Conservation (phyloP, 2,113 vertebrate species). For the Paradisaea rubra region DNA sequence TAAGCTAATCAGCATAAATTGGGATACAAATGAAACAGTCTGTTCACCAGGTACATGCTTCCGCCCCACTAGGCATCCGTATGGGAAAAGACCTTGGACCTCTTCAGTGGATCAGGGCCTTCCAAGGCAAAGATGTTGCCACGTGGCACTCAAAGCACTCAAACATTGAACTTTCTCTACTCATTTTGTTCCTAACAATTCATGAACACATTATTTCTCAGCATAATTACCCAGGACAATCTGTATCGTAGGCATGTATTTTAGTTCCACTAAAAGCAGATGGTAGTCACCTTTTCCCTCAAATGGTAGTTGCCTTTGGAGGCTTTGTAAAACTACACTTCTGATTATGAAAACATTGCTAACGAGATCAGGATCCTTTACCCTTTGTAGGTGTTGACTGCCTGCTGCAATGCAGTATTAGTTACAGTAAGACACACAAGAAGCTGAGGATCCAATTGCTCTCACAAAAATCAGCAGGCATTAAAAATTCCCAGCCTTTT, state of each 20-base stretch:
- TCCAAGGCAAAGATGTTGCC: not conserved
- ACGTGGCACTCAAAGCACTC: not conserved
- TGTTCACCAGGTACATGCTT: not conserved
- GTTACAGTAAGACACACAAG: not conserved
- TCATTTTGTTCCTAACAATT: not conserved
- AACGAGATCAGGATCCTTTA: not conserved
- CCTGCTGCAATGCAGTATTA: not conserved
- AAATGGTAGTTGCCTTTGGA: not conserved
- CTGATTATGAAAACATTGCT: not conserved
- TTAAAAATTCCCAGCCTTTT: not conserved
- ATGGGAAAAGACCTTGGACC: not conserved
- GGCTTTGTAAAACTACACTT: not conserved
- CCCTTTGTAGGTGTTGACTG: not conserved
- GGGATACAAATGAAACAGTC: not conserved
- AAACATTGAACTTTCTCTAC: not conserved
- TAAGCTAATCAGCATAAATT: not conserved
- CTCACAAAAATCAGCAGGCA: not conserved
- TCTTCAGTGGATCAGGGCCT: not conserved
- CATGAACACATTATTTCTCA: not conserved
- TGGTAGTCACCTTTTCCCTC: not conserved
- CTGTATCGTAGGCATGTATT: rapidly evolving
- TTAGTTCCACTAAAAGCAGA: not conserved
- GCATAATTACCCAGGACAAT: not conserved
- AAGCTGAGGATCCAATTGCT: not conserved
- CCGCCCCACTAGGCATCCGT: rapidly evolving